These are phyloP conservation scores for Oophaga pumilio DNA, from an alignment of 2,113 vertebrate genomes.

Conservation along the genomic window DNA sequence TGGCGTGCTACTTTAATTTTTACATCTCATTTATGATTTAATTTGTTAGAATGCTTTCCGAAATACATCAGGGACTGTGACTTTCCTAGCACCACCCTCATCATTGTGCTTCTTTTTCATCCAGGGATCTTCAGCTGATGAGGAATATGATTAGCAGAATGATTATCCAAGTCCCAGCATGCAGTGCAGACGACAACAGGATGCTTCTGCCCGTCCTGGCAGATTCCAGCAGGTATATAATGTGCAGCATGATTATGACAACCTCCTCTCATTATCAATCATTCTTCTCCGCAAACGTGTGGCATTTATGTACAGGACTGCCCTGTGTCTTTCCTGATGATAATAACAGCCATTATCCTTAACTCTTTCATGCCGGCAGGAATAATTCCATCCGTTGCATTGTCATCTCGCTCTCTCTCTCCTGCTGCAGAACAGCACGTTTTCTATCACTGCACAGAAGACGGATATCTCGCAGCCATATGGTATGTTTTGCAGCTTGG, in stretches of 20 bases:
- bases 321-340: background rate
- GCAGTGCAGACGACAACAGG: background rate
- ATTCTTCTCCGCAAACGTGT: background rate
- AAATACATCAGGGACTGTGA: background rate
- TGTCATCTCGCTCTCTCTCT: background rate
- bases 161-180: constrained; percentile 2
- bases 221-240: constrained; percentile 7
- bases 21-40: background rate
- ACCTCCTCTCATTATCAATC: background rate
- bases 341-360: constrained; percentile 32
- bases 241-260: background rate
- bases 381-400: background rate
- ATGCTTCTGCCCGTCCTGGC: constrained; percentile 8
- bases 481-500: constrained; percentile 67
- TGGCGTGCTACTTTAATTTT: background rate
- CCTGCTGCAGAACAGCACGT: constrained; percentile 54
- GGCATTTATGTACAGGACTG: background rate
- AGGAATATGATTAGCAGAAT: background rate
- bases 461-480: constrained; percentile 63
- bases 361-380: constrained; percentile 53
- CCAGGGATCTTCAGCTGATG: background rate
- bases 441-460: constrained; percentile 56
- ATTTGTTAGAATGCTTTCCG: background rate
- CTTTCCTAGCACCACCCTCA: background rate
- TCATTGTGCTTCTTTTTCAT: background rate